A percentile compares a stretch with the other conserved stretches of the same genome.
Conservation (phyloP, 2,888 invertebrate species). For the Uropetala carovei region DNA sequence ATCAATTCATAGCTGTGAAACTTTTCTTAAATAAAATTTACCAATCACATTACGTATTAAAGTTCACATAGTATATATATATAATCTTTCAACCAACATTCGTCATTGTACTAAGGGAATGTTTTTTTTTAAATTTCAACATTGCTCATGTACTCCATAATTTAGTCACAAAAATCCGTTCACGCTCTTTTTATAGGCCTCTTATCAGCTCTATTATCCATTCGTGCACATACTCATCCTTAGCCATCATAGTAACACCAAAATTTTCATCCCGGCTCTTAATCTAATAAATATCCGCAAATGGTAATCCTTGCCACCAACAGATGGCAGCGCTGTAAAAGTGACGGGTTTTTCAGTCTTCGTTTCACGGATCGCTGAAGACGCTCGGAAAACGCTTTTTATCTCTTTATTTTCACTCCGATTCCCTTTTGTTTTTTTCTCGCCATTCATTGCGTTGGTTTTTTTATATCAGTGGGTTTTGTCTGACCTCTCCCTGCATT, state of each 20-base stretch:
- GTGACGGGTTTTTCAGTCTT: not conserved
- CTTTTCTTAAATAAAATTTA: too few species aligned
- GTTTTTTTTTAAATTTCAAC: too few species aligned
- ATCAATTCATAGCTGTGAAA: too few species aligned
- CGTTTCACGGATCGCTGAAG: slow-evolving; percentile 33
- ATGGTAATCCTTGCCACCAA: slow-evolving; percentile 14
- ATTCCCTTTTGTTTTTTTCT: slow-evolving; percentile 14
- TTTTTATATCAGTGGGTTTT: not conserved
- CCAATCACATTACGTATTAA: too few species aligned
- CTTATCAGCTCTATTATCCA: too few species aligned
- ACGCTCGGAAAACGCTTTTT: not conserved
- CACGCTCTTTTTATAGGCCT: too few species aligned
- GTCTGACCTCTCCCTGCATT: not conserved
- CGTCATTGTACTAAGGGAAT: too few species aligned
- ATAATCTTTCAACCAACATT: too few species aligned
- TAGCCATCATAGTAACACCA: not conserved
- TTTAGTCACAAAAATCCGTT: too few species aligned
- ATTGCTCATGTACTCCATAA: too few species aligned
- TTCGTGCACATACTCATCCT: not conserved
- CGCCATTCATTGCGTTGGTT: not conserved
- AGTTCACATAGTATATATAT: too few species aligned
- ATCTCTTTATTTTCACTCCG: not conserved
- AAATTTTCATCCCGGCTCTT: not conserved
- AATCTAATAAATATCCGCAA: not conserved
- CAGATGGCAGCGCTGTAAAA: slow-evolving; percentile 47